These are phyloP conservation scores for Oncorhynchus masou DNA, from an alignment of 2,113 vertebrate genomes.

Conservation along the genomic window DNA sequence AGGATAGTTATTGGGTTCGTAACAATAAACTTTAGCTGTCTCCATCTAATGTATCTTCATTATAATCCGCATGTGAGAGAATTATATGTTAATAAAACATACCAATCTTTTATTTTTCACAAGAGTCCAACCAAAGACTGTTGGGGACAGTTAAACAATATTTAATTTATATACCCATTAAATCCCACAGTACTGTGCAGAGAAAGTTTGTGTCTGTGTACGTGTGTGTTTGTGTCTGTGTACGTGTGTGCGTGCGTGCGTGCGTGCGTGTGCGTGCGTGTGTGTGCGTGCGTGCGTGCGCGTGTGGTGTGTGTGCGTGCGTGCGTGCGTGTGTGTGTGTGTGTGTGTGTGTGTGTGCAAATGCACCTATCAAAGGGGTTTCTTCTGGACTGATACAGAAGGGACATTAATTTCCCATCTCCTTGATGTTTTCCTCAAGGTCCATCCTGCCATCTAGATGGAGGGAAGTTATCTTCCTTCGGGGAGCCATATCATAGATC, in stretches of 20 bases:
- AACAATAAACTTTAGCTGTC: neutral
- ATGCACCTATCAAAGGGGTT: conserved; percentile 22
- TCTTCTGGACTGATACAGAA: conserved; percentile 34
- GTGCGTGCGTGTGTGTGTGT: neutral
- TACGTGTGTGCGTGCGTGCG: neutral
- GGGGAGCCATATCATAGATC: conserved; percentile 54
- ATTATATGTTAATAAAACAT: neutral
- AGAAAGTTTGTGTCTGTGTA: too few relatives aligned
- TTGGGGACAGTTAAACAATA: neutral
- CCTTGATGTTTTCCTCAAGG: conserved; percentile 55
- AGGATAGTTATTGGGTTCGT: too few relatives aligned
- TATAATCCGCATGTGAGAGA: neutral
- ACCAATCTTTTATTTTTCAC: neutral
- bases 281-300: neutral
- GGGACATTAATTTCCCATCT: conserved; percentile 51
- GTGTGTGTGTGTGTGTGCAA: too few relatives aligned
- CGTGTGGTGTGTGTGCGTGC: neutral
- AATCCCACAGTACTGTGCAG: neutral
- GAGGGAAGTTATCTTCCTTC: conserved; percentile 57
- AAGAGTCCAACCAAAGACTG: neutral
- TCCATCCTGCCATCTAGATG: conserved; percentile 39
- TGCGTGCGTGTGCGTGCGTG: neutral
- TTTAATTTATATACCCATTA: neutral
- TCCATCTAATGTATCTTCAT: neutral
- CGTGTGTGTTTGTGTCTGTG: accelerated